Evolutionary conservation across 1,140 invertebrate genomes (phyloP), one percentile per base, ranked within the genome.

Genomic region (Paralvinella palmiformis): DNA sequence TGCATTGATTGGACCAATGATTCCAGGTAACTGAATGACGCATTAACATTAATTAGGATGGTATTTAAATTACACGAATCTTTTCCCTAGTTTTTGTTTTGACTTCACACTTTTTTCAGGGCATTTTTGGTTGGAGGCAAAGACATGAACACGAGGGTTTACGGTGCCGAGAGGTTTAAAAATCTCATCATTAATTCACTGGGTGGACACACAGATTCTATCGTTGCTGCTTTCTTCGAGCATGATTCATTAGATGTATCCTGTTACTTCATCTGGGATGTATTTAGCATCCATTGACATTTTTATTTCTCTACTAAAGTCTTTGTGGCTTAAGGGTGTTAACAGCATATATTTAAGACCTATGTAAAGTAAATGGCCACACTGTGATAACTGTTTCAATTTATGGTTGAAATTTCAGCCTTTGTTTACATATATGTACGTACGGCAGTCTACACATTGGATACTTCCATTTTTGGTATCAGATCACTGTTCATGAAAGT

Each of bases 1-100:
- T 93, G 86, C 75, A 70, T 98, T 22, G 88, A 92, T 78, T 98
- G 95, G 95, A 94, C 92, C 0, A 85, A 84, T 45, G 94, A 97
- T 81, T 96, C 94, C 0, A 89, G 76, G 85, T 86, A 71, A 72
- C n/a, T n/a, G n/a, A n/a, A 68, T 63, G 17, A 50, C 22, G 17
- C 67, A 56, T 17, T 27, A 24, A 44, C 44, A 59, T 29, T n/a
- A 10, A 20, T 29, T 53, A 32, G 2, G n/a, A n/a, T n/a, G n/a
- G n/a, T n/a, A n/a, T n/a, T n/a, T n/a, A n/a, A n/a, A n/a, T n/a
- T n/a, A n/a, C n/a, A n/a, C n/a, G n/a, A n/a, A n/a, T n/a, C n/a
- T n/a, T n/a, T n/a, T n/a, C n/a, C n/a, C n/a, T n/a, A n/a, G n/a
- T n/a, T n/a, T n/a, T n/a, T n/a, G n/a, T n/a, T n/a, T n/a, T n/a